These are phyloP conservation scores for Gymnothorax reevesii DNA, from an alignment of 2,797 vertebrate genomes.

Conservation along the genomic window DNA sequence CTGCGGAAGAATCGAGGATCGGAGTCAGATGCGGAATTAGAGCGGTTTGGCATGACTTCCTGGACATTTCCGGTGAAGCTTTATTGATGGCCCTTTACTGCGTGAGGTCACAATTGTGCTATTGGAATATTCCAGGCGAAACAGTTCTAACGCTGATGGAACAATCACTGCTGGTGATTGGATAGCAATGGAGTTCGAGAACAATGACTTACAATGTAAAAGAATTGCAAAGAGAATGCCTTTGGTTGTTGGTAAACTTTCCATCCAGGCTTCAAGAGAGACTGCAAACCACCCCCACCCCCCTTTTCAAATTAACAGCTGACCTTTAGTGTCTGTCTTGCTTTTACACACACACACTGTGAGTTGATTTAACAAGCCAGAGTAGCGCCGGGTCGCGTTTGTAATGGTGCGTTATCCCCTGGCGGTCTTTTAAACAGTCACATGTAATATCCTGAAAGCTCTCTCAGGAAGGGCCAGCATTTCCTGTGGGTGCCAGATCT, in stretches of 20 bases:
- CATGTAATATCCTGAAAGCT: not conserved
- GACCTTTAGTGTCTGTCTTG: not conserved
- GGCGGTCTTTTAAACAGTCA: not conserved
- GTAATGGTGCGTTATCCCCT: not conserved
- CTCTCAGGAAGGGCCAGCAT: slow-evolving; percentile 6
- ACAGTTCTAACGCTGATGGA: not conserved
- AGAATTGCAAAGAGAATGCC: too few relatives aligned
- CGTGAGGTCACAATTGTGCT: too few relatives aligned
- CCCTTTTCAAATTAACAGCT: not conserved
- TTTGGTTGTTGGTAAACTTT: not conserved
- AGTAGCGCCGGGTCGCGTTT: not conserved
- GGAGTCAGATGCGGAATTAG: not conserved
- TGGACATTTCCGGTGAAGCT: not conserved
- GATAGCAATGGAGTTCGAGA: too few relatives aligned
- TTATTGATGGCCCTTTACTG: not conserved
- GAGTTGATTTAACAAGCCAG: not conserved
- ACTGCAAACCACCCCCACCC: not conserved
- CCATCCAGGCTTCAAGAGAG: not conserved
- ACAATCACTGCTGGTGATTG: too few relatives aligned
- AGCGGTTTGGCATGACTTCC: not conserved
- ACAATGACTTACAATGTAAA: too few relatives aligned
- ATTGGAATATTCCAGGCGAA: not conserved
- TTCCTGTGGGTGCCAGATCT: not conserved
- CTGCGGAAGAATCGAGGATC: not conserved
- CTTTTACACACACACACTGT: not conserved